A percentile compares a stretch with the other conserved stretches of the same genome.
These are phyloP conservation scores for Chitala chitala DNA, from an alignment of 2,113 vertebrate genomes.

Conservation along the genomic window DNA sequence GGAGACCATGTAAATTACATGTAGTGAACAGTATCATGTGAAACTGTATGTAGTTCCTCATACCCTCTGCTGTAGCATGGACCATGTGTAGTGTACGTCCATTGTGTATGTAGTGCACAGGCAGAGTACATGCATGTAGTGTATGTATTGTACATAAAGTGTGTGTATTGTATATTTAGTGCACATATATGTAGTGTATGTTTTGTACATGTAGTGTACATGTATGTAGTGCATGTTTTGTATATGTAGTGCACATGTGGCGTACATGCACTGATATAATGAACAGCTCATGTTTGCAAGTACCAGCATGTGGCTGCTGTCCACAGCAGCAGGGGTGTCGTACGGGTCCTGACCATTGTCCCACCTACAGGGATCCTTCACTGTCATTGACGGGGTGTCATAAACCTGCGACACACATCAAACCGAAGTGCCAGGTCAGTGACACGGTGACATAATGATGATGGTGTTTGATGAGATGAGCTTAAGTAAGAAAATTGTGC, in stretches of 20 bases:
- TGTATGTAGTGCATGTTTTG: neutral
- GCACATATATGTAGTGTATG: neutral
- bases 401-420: constrained; percentile 68
- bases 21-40: too few species aligned
- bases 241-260: neutral
- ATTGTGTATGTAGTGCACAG: too few species aligned
- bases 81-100: too few species aligned
- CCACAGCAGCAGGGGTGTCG: constrained; percentile 78
- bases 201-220: neutral
- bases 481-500: too few species aligned
- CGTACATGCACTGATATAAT: neutral
- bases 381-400: constrained; percentile 84
- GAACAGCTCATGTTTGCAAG: too few species aligned
- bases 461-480: too few species aligned
- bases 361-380: constrained; percentile 76
- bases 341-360: constrained; percentile 76
- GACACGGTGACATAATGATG: neutral
- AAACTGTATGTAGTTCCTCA: too few species aligned
- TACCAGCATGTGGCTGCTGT: constrained; percentile 66
- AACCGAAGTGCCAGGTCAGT: neutral
- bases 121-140: neutral
- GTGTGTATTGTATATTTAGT: neutral
- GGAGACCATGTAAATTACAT: too few species aligned
- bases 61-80: too few species aligned
- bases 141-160: neutral